These are phyloP conservation scores for Himalopsyche phryganea DNA, from an alignment of 1,140 invertebrate genomes.

Conservation along the genomic window DNA sequence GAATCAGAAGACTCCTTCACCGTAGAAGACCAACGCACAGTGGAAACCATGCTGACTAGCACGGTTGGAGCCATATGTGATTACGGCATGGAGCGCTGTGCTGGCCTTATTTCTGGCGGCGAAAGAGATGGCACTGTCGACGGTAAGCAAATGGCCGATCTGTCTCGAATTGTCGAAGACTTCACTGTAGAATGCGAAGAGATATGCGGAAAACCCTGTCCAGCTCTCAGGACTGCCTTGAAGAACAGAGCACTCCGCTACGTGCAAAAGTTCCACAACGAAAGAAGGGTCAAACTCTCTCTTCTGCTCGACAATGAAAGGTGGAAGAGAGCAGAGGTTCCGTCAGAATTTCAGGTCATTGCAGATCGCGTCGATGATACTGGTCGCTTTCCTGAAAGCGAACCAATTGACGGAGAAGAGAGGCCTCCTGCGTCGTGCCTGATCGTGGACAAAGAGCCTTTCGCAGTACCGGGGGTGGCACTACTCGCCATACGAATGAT, in stretches of 20 bases:
- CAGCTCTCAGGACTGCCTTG: conserved; percentile 75
- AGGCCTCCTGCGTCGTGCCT: conserved; percentile 56
- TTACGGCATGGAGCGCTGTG: conserved; percentile 87
- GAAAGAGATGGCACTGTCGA: conserved; percentile 62
- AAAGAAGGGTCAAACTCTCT: conserved; percentile 80
- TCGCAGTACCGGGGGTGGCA: conserved; percentile 80
- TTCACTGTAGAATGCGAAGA: conserved; percentile 75
- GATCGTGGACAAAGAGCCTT: conserved; percentile 75
- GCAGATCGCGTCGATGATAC: conserved; percentile 68
- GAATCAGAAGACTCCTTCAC: conserved; percentile 67
- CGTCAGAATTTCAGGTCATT: conserved; percentile 79
- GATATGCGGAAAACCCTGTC: conserved; percentile 75
- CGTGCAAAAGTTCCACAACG: conserved; percentile 86
- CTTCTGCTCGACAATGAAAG: conserved; percentile 84
- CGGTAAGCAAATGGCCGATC: conserved; percentile 71
- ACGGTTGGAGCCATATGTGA: conserved; percentile 79
- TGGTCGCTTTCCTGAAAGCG: conserved; percentile 50
- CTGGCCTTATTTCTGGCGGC: conserved; percentile 77
- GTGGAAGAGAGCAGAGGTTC: conserved; percentile 92
- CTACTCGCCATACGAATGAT: conserved; percentile 83
- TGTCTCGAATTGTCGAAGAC: conserved; percentile 74
- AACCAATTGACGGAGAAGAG: conserved; percentile 39
- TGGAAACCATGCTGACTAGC: conserved; percentile 69
- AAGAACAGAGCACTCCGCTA: conserved; percentile 88
- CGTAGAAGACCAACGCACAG: conserved; percentile 63